A percentile compares a stretch with the other conserved stretches of the same genome.
phyloP scores from a whole-genome alignment of 1,140 invertebrate genomes.

The Papilio machaon region DNA sequence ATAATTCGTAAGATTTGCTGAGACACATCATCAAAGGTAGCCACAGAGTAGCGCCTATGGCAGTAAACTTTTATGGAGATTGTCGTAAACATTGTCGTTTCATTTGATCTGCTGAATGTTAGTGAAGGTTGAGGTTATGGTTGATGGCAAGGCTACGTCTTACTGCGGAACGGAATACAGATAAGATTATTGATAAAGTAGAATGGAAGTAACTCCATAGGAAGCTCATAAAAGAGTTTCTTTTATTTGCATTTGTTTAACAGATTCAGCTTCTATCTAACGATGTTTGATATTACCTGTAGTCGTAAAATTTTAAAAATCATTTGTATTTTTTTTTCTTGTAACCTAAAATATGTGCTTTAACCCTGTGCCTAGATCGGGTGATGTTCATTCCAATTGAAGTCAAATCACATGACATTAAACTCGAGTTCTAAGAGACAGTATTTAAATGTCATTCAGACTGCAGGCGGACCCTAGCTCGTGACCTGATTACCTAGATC shows the following conservation, averaged over 20 bases:
- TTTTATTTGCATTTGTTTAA: too few species aligned
- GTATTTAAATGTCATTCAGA: slow-evolving; percentile 27
- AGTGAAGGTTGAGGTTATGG: slow-evolving; percentile 2
- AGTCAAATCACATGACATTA: slow-evolving; percentile 26
- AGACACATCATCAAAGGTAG: slow-evolving; percentile 16
- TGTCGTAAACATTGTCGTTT: slow-evolving; percentile 5
- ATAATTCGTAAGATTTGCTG: slow-evolving; percentile 23
- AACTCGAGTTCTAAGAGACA: neutral
- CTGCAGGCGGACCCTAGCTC: slow-evolving; percentile 31
- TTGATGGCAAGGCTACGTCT: neutral
- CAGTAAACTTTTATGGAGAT: slow-evolving; percentile 11
- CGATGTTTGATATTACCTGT: too few species aligned
- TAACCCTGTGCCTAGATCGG: neutral
- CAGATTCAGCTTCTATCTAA: too few species aligned
- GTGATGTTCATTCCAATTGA: slow-evolving; percentile 6
- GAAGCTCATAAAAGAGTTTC: too few species aligned
- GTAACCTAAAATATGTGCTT: neutral
- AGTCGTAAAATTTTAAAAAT: too few species aligned
- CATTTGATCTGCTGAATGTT: neutral
- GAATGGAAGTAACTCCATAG: too few species aligned
- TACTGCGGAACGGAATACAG: neutral
- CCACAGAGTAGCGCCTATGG: neutral
- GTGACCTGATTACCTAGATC: slow-evolving; percentile 53
- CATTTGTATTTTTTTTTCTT: too few species aligned
- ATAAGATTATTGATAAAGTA: too few species aligned